These are phyloP conservation scores for Drosophila tsacasi DNA, from an alignment of 1,140 invertebrate genomes.

Conservation along the genomic window DNA sequence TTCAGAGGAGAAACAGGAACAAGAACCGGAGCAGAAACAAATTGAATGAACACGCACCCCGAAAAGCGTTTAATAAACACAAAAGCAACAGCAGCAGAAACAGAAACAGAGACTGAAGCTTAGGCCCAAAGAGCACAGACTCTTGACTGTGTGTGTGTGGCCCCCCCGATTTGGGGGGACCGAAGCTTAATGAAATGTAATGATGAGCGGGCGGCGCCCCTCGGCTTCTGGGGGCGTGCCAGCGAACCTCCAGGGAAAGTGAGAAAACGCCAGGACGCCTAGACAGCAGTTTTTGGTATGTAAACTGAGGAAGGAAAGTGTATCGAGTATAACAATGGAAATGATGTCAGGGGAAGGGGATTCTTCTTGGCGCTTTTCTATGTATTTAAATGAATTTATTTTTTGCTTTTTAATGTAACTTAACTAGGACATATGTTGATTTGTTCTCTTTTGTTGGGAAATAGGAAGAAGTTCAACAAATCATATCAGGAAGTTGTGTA, in stretches of 20 bases:
- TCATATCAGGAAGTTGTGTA: conserved; percentile 20
- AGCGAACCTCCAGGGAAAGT: conserved; percentile 3
- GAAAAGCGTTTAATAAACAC: conserved; percentile 81
- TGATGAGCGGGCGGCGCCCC: conserved; percentile 54
- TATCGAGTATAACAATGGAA: conserved; percentile 51
- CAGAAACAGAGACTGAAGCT: conserved; percentile 28
- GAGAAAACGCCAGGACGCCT: conserved; percentile 30
- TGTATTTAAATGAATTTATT: conserved; percentile 5
- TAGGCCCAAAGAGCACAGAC: conserved; percentile 23
- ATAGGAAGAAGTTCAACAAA: conserved; percentile 43
- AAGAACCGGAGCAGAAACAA: conserved; percentile 59
- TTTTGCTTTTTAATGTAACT: conserved; percentile 16
- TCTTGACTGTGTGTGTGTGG: conserved; percentile 26
- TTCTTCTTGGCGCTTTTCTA: background rate
- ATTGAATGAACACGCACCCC: conserved; percentile 80
- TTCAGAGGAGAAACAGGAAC: conserved; percentile 37
- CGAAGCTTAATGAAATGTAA: conserved; percentile 78
- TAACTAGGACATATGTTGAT: background rate
- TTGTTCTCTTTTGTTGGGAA: conserved; percentile 19
- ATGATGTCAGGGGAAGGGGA: background rate
- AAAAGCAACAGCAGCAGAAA: conserved; percentile 52
- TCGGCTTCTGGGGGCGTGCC: conserved; percentile 6
- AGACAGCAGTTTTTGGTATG: conserved; percentile 65
- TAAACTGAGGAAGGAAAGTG: conserved; percentile 49
- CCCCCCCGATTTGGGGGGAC: conserved; percentile 12